These are phyloP conservation scores for Stigmatopora nigra DNA, from an alignment of 2,113 vertebrate genomes.

Conservation along the genomic window DNA sequence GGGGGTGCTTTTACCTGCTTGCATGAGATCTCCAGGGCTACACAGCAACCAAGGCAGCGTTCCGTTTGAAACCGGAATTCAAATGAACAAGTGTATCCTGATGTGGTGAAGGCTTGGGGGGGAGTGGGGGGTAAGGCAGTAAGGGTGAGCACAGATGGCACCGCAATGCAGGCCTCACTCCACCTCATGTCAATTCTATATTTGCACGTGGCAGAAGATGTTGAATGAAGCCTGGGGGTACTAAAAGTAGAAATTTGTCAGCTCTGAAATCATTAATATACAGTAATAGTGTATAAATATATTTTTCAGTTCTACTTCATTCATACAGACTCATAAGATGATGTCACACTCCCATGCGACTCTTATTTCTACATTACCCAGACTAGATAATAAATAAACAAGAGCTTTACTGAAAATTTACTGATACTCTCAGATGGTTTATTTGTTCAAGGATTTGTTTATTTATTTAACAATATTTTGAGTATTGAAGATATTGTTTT, in stretches of 20 bases:
- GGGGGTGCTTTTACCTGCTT: conserved; percentile 45
- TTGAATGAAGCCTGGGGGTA: conserved; percentile 11
- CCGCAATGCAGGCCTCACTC: conserved; percentile 44
- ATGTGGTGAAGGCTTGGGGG: conserved; percentile 72
- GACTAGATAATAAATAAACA: neutral
- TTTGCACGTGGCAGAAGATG: conserved; percentile 26
- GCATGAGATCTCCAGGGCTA: conserved; percentile 55
- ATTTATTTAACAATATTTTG: neutral
- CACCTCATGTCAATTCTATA: conserved; percentile 42
- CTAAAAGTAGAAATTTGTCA: conserved; percentile 4
- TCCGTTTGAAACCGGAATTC: conserved; percentile 78
- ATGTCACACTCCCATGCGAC: neutral
- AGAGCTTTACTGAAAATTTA: neutral
- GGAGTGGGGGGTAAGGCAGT: conserved; percentile 22
- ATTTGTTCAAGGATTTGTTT: too few species aligned
- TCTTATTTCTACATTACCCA: neutral
- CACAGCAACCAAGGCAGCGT: conserved; percentile 58
- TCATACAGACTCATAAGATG: neutral
- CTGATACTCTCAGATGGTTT: neutral
- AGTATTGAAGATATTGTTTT: neutral
- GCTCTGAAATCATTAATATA: neutral
- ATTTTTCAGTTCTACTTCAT: neutral
- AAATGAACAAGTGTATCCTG: conserved; percentile 76
- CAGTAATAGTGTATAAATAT: neutral
- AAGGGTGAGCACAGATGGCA: conserved; percentile 40